Percentiles rank a stretch among this genome's conserved stretches.
Conservation (phyloP, 2,888 invertebrate species). For the Nasonovia ribisnigri region DNA sequence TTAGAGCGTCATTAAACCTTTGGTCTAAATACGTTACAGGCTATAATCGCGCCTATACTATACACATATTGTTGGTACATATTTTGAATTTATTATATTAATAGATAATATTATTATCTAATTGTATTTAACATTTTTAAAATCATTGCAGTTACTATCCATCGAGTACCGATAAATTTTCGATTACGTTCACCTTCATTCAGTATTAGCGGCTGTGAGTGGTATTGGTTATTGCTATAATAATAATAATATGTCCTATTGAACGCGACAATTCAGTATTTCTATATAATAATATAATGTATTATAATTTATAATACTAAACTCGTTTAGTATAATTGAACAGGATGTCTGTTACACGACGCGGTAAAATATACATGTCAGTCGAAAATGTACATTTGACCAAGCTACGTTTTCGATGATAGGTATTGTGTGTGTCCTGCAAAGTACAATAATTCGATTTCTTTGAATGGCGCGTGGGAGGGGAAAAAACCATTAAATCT, state of each 20-base stretch:
- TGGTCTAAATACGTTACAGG: not conserved
- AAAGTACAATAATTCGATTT: conserved; percentile 11
- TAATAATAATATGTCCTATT: not conserved
- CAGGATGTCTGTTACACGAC: conserved; percentile 2
- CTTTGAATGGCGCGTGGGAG: not conserved
- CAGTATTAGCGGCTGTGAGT: not conserved
- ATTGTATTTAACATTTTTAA: not conserved
- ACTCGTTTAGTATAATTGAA: conserved; percentile 15
- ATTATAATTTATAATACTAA: not conserved
- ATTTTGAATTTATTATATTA: not conserved
- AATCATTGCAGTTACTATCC: not conserved
- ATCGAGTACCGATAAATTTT: not conserved
- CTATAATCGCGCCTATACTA: not conserved
- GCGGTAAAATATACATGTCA: conserved; percentile 14
- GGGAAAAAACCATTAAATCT: conserved; percentile 40
- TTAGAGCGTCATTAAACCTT: not conserved
- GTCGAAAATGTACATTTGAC: not conserved
- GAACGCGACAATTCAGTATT: not conserved
- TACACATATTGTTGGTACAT: not conserved
- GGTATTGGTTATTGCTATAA: not conserved
- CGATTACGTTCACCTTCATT: not conserved
- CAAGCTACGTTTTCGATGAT: not conserved
- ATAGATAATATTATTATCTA: no score
- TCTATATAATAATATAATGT: not conserved
- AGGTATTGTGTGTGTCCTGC: not conserved